Conservation (phyloP, 2,797 vertebrate species). For the Falco columbarius region DNA sequence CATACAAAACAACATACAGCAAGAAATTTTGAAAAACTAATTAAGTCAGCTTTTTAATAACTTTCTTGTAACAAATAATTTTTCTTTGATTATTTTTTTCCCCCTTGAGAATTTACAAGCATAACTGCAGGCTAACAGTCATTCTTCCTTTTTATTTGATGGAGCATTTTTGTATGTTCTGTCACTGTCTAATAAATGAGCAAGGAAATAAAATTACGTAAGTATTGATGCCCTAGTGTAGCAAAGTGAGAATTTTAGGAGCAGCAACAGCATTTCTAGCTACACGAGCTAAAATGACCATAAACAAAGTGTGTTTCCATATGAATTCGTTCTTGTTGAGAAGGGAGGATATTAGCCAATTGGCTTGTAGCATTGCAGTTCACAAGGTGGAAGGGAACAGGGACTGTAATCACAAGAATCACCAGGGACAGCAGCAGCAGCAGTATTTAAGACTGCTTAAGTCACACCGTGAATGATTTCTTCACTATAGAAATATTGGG, state of each 20-base stretch:
- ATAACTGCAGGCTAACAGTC: background rate
- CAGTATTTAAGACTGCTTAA: background rate
- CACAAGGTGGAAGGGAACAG: background rate
- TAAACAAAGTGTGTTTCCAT: background rate
- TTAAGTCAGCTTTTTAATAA: conserved; percentile 6
- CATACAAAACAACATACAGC: background rate
- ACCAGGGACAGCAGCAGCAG: background rate
- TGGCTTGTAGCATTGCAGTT: background rate
- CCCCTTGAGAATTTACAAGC: background rate
- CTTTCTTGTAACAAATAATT: conserved; percentile 13
- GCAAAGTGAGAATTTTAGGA: background rate
- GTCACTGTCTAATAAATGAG: background rate
- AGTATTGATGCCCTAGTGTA: background rate
- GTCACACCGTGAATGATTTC: background rate
- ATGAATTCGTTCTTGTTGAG: background rate
- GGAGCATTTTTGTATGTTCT: background rate
- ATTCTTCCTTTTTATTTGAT: background rate
- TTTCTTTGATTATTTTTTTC: background rate
- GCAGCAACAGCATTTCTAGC: background rate
- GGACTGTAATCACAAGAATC: background rate
- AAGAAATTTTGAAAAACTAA: conserved; percentile 24
- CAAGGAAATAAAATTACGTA: background rate
- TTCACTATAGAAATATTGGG: background rate
- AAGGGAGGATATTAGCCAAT: background rate
- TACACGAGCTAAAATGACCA: background rate